Evolutionary conservation across 2,888 invertebrate species (phyloP).

Genomic region (Harpagoxenus sublaevis): DNA sequence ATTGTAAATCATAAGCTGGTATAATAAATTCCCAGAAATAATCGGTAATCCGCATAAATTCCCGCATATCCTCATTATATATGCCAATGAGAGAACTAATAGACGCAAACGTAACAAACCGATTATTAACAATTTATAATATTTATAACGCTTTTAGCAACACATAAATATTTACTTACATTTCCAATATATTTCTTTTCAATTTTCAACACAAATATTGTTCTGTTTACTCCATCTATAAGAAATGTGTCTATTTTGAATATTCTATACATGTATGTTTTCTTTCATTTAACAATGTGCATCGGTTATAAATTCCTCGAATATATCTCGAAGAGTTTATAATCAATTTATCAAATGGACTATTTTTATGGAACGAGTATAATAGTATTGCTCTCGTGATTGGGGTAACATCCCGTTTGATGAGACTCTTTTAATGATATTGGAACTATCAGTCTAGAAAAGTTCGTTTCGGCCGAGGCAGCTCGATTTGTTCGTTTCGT

Average conservation of each 20-base stretch:
- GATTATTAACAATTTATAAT: conserved; percentile 7
- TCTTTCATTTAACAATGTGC: background rate
- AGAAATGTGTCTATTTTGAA: background rate
- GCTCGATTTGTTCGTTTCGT: conserved; percentile 10
- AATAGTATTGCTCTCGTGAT: background rate
- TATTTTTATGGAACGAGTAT: background rate
- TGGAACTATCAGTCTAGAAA: background rate
- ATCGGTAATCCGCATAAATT: background rate
- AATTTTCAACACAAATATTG: background rate
- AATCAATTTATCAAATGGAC: background rate
- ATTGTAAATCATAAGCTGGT: background rate
- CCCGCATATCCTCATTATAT: background rate
- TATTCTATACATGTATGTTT: background rate
- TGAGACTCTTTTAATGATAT: background rate
- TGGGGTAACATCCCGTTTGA: background rate
- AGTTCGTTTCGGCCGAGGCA: background rate
- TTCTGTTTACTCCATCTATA: background rate
- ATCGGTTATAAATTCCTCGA: background rate
- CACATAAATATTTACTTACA: background rate
- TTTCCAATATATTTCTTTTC: background rate
- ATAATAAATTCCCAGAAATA: background rate
- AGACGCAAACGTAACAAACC: background rate
- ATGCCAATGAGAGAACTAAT: background rate
- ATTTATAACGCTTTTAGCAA: background rate
- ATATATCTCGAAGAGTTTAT: background rate